Conservation (phyloP, 92 coral and sea anemone species). For the Hydrozoanthus gracilis region DNA sequence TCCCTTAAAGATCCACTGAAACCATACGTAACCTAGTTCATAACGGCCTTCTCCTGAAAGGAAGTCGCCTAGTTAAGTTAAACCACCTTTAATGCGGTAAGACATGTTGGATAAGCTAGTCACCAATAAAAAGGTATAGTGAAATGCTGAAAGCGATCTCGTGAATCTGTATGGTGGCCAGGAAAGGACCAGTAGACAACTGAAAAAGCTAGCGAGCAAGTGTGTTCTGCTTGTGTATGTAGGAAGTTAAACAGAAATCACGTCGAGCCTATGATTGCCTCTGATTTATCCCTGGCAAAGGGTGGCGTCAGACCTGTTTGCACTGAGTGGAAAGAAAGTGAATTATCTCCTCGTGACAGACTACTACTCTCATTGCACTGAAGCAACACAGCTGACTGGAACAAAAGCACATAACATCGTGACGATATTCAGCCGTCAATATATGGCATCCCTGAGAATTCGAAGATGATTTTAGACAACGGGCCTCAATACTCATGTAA, state of each 20-base stretch:
- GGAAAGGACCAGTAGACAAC: slow-evolving; percentile 4
- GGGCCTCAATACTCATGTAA: slow-evolving; percentile 21
- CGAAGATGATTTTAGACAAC: not conserved
- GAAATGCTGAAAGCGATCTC: not conserved
- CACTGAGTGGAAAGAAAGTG: slow-evolving; percentile 19
- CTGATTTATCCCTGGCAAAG: slow-evolving; percentile 25
- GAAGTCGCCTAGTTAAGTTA: slow-evolving; percentile 27
- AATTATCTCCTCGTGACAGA: slow-evolving; percentile 31
- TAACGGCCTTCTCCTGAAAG: not conserved
- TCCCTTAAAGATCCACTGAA: slow-evolving; percentile 31
- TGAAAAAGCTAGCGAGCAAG: not conserved
- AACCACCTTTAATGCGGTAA: not conserved
- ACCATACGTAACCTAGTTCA: slow-evolving; percentile 23
- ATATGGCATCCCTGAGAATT: slow-evolving; percentile 18
- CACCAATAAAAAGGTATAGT: slow-evolving; percentile 13
- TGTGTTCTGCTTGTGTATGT: not conserved
- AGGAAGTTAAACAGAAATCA: slow-evolving; percentile 14
- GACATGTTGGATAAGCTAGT: slow-evolving; percentile 10
- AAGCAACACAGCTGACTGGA: slow-evolving; percentile 18
- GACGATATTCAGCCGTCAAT: slow-evolving; percentile 35
- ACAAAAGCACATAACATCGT: slow-evolving; percentile 32
- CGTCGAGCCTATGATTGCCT: slow-evolving; percentile 26
- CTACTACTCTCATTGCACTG: slow-evolving; percentile 38
- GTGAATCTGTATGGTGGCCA: slow-evolving; percentile 11
- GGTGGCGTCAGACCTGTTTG: slow-evolving; percentile 19